Evolutionary conservation across 2,113 vertebrate genomes (phyloP).

Genomic region (Boulengeromyrus knoepffleri): DNA sequence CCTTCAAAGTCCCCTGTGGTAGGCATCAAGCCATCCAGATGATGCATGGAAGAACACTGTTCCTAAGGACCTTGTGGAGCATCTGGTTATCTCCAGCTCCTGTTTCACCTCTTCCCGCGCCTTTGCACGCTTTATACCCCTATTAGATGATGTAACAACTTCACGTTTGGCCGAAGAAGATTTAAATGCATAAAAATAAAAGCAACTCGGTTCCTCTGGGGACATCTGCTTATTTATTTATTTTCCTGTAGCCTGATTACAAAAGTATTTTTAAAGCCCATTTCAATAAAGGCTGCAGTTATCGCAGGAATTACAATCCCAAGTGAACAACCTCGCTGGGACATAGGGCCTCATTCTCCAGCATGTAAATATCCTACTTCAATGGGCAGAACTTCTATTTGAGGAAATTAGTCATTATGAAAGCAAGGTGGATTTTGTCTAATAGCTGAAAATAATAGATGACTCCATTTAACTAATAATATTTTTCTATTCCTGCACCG

Average conservation of each 20-base stretch:
- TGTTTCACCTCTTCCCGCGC: slow-evolving; percentile 26
- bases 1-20: slow-evolving; percentile 23
- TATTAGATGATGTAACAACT: slow-evolving; percentile 25
- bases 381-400: not conserved
- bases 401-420: not conserved
- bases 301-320: not conserved
- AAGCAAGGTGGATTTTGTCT: not conserved
- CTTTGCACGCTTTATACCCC: slow-evolving; percentile 13
- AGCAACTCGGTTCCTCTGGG: not conserved
- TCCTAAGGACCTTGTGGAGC: slow-evolving; percentile 27
- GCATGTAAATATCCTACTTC: not conserved
- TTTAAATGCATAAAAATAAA: not conserved
- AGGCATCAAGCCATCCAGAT: slow-evolving; percentile 33
- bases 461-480: not conserved
- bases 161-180: slow-evolving; percentile 2
- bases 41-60: slow-evolving; percentile 44
- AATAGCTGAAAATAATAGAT: not conserved
- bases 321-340: not conserved
- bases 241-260: not conserved
- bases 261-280: not conserved
- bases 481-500: not conserved
- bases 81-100: slow-evolving; percentile 38
- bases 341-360: not conserved
- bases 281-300: not conserved
- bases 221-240: not conserved